These are phyloP conservation scores for Hymenochirus boettgeri DNA, from an alignment of 2,113 vertebrate genomes.

Conservation along the genomic window DNA sequence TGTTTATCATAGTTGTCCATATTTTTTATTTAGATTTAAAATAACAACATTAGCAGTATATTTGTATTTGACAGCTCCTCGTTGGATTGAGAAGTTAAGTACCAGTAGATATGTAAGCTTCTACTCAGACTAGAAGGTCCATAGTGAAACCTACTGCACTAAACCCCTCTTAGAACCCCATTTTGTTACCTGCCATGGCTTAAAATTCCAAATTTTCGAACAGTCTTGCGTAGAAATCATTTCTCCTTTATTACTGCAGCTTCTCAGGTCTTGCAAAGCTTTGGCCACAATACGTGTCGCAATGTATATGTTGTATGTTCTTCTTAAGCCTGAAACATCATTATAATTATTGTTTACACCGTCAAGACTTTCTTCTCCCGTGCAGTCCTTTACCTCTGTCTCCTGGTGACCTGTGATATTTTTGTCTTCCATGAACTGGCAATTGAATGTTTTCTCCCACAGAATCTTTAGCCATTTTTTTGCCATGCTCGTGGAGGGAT, in stretches of 20 bases:
- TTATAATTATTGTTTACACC: constrained; percentile 3
- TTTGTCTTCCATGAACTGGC: not conserved
- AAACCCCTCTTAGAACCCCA: no score
- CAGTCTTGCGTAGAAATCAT: not conserved
- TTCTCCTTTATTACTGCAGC: not conserved
- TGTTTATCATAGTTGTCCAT: no score
- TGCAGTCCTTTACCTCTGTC: not conserved
- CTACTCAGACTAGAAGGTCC: no score
- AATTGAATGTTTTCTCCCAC: not conserved
- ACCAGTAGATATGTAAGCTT: no score
- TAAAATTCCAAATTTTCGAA: constrained; percentile 17
- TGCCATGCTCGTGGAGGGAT: not conserved
- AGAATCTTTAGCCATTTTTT: not conserved
- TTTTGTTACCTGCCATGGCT: constrained; percentile 42
- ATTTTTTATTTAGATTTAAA: no score
- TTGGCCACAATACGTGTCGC: constrained; percentile 52
- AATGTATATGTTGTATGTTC: constrained; percentile 11
- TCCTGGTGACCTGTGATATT: not conserved
- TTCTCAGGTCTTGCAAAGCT: constrained; percentile 52
- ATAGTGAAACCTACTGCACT: no score
- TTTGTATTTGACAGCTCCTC: no score
- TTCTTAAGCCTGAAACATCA: not conserved
- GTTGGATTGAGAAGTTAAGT: no score
- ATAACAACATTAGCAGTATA: no score
- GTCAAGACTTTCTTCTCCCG: constrained; percentile 4